Base-by-base conservation (phyloP, 2,888 invertebrate genomes). In the Oligia strigilis region DNA sequence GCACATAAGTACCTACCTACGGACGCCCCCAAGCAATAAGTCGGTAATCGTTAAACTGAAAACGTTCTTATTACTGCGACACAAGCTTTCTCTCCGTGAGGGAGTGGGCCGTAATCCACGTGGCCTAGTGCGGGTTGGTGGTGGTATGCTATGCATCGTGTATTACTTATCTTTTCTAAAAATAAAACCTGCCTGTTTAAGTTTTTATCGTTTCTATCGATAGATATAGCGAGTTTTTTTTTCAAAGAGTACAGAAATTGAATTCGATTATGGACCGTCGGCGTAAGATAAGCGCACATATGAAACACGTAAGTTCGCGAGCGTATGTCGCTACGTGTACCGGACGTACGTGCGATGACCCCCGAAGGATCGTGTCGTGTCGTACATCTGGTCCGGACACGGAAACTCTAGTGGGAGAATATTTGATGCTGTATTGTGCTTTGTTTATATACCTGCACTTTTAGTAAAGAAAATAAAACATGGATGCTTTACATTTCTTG, bases 371-470 rank as follows among this genome's bases (percentile, higher is more conserved):
- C 69, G 84, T 78, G 49, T 67, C 60, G 67, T 60, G n/a, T 49
- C 36, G 81, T 40, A 74, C 60, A 78, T 82, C 76, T 72, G 46
- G 84, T 36, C 17, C 65, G 11, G 71, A 76, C 83, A 83, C 66
- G 67, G 67, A 77, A 69, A 74, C 72, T 72, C 80, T 75, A 29
- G 72, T 6, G 72, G 65, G 46, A 55, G 85, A 85, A 85, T 85
- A 80, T 82, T 75, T 85, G 82, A 85, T 82, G 80, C 55, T 62
- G 65, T 76, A 62, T 29, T 70, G 72, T 49, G 77, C 75, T 74
- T 66, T 79, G 74, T 81, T 73, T 75, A 67, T 81, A 1, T 52
- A 60, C 19, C 70, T 72, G 67, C 43, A 70, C n/a, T n/a, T 36
- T 73, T 78, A 76, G 52, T 14, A 55, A 58, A 55, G n/a, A 23